Base-by-base conservation (phyloP, 2,888 invertebrate species). In the Pristionchus fissidentatus region DNA sequence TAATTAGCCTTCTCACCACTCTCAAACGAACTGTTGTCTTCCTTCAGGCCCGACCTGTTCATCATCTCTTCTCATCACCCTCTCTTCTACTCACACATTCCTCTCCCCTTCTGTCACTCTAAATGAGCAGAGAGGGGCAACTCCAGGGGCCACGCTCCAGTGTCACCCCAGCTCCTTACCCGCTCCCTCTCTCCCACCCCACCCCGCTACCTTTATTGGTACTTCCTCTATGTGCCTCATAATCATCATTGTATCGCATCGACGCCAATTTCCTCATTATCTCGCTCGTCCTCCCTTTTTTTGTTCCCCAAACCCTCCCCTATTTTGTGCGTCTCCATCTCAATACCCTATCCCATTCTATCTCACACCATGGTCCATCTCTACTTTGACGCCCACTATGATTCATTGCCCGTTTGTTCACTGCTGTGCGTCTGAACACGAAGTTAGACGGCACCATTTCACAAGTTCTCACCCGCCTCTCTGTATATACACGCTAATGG, bases 301-400 rank as follows among this genome's bases (percentile, higher is more conserved):
- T n/a, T n/a, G n/a, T n/a, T n/a, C n/a, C n/a, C n/a, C n/a, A n/a
- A n/a, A n/a, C n/a, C n/a, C n/a, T 19, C 4, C 55, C 55, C 55
- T 4, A 70, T 38, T 38, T 19, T 7, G 5, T 66, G 35, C 38
- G 66, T 15, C 38, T 66, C 66, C 35, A 22, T 60, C 29, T 32
- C 32, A 29, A 62, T 29, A 19, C 38, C 26, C n/a, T n/a, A n/a
- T n/a, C n/a, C n/a, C n/a, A n/a, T n/a, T n/a, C n/a, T n/a, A n/a
- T n/a, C n/a, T 62, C 29, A 29, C 29, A 26, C 26, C 29, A 35
- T 66, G 19, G 3, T 66, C 60, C 60, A 38, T 22, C n/a, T 66
- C 66, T 66, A 66, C 66, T 66, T 66, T 66, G 22, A 4, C 35
- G 66, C 66, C 66, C 38, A 66, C 66, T 66, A 70, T 70, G 70